These are phyloP conservation scores for Corythaeola cristata DNA, from an alignment of 2,113 vertebrate genomes.

Conservation along the genomic window DNA sequence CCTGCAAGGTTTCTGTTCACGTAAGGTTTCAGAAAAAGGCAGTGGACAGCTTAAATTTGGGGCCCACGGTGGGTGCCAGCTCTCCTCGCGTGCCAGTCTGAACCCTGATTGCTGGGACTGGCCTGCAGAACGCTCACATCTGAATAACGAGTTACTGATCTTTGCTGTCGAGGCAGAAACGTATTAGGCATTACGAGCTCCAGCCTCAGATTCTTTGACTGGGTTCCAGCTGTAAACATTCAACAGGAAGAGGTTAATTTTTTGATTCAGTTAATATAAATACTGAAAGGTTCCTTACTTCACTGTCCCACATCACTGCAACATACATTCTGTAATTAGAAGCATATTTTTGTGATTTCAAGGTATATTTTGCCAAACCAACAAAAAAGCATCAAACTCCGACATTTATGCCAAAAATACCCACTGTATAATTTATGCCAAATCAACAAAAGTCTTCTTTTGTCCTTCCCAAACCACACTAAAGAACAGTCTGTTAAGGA, in stretches of 20 bases:
- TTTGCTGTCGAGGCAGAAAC: constrained; percentile 73
- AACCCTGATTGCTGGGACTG: constrained; percentile 6
- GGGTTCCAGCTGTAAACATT: constrained; percentile 71
- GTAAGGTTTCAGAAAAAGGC: neutral
- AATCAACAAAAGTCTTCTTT: constrained; percentile 76
- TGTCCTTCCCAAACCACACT: constrained; percentile 75
- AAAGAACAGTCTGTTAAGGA: constrained; percentile 67
- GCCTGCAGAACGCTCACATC: constrained; percentile 56
- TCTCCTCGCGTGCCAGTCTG: neutral
- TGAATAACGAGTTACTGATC: constrained; percentile 74
- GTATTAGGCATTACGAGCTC: constrained; percentile 48
- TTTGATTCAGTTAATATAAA: constrained; percentile 65
- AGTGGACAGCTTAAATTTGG: neutral
- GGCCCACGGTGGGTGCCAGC: constrained; percentile 22
- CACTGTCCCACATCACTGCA: constrained; percentile 63
- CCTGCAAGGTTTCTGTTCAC: neutral
- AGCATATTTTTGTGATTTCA: constrained; percentile 79
- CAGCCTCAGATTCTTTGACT: constrained; percentile 71
- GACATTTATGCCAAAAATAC: constrained; percentile 75
- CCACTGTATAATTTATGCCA: constrained; percentile 78
- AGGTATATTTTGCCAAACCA: constrained; percentile 76
- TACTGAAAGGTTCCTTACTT: constrained; percentile 64
- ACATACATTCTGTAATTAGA: constrained; percentile 81
- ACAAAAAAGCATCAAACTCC: constrained; percentile 69
- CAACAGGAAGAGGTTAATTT: constrained; percentile 72